Evolutionary conservation across 2,113 vertebrate species (phyloP), one percentile per base, ranked within the genome.

Genomic region (Lontra canadensis): DNA sequence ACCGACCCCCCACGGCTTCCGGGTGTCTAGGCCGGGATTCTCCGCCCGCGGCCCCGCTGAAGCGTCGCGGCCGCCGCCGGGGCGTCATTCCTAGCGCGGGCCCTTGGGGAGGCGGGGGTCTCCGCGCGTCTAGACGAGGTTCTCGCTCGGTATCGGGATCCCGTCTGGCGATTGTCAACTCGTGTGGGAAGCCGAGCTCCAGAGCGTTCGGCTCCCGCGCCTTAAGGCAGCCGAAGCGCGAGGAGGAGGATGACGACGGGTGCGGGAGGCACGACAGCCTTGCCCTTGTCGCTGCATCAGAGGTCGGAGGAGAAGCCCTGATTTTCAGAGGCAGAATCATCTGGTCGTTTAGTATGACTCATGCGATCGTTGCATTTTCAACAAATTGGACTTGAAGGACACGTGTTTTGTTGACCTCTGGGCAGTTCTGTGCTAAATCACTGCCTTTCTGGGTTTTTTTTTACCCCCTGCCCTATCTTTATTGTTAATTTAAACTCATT

Each of bases 401-500:
- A 31, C 29, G 1, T 85, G 39, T 84, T 76, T 78, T 47, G 15
- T 76, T 2, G 14, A 17, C 55, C 47, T 21, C 31, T 79, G 25
- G 36, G 39, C 44, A 69, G 26, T 94, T 82, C 55, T 2, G 17
- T 82, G 44, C 67, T 74, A 49, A 96, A 95, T 92, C 67, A 26
- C 47, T 83, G 52, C 67, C 47, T 92, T 88, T 88, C 71, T 84
- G 25, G 7, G 21, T 21, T 31, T 0, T 29, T 3, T 0, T 0
- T 0, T n/a, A n/a, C 0, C 2, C 6, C 15, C 44, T 4, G 0
- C n/a, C 67, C 67, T 39, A 61, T 85, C 34, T 92, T 81, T 90
- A 23, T 86, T 86, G 59, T 88, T 95, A 61, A 79, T 91, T 88
- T 97, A 31, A 94, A 94, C 92, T 25, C 74, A 52, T 80, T 96